Evolutionary conservation across 2,797 vertebrate genomes (phyloP), one percentile per base, ranked within the genome.

Genomic region (Malurus splendens): DNA sequence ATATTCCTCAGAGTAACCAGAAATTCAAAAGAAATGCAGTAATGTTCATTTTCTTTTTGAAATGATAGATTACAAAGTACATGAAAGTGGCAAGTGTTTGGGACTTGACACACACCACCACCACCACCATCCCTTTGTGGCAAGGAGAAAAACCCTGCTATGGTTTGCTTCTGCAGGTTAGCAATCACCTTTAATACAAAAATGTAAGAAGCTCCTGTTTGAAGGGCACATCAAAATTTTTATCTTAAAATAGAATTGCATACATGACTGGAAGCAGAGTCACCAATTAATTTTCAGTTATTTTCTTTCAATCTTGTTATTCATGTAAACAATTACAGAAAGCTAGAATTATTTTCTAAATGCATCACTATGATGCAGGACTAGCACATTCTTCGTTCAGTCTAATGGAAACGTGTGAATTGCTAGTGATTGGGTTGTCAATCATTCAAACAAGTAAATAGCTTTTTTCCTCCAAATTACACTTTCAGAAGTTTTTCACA

Each of bases 341-440:
- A 57, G 55, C 28, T 94, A 79, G 28, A 87, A 95, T 90, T 92
- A 86, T 87, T 89, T 93, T 92, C 76, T 90, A 90, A 93, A 90
- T 56, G 70, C 77, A 92, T 86, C 76, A 62, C 20, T 90, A 79
- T 57, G 47, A 32, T 75, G 70, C 27, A 67, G 80, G 55, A 52
- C 62, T 81, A 84, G n/a, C 8, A 7, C 42, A 76, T 28, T 87
- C 36, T 82, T 85, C 38, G 3, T 44, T 82, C 79, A 91, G 38
- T 82, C 91, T 96, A 87, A 83, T 42, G 73, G 52, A 96, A 96
- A 91, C 47, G n/a, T 79, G 47, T 76, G 71, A 91, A 95, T 84
- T 94, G 80, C 78, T 95, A 91, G 91, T 80, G 85, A 87, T 70
- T 24, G 82, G 52, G 75, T 4, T 95, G 78, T 81, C 93, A 94